Percentiles rank a stretch among this genome's conserved stretches.
Evolutionary conservation across 2,888 invertebrate genomes (phyloP).

Genomic region (Didymodactylos carnosus): DNA sequence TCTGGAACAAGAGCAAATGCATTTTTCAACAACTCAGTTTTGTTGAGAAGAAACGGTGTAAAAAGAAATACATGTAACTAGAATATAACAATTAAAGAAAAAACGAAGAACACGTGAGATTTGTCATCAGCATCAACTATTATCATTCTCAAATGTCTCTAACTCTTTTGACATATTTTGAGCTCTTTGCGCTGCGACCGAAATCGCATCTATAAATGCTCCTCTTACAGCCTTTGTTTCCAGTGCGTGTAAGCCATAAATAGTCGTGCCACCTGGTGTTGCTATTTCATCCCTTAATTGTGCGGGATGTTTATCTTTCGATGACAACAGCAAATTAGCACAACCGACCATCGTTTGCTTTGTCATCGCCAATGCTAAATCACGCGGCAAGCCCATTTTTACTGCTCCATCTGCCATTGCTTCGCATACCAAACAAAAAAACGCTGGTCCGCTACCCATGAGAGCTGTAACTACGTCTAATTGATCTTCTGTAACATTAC

Average conservation of each 20-base stretch:
- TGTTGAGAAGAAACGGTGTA: too few species aligned
- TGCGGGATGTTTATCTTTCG: slow-evolving; percentile 61
- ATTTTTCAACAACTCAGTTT: too few species aligned
- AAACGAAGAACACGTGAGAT: too few species aligned
- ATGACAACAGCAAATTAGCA: slow-evolving; percentile 65
- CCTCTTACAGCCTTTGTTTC: slow-evolving; percentile 64
- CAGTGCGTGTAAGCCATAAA: slow-evolving; percentile 64
- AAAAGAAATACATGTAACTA: too few species aligned
- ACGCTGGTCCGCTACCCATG: neutral
- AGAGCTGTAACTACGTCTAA: neutral
- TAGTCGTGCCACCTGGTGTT: slow-evolving; percentile 72
- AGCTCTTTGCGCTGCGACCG: slow-evolving; percentile 51
- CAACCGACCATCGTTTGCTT: slow-evolving; percentile 64
- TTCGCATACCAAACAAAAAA: slow-evolving; percentile 52
- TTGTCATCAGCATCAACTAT: too few species aligned
- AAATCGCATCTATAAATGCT: slow-evolving; percentile 69
- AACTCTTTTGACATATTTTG: slow-evolving; percentile 15
- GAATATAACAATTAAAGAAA: too few species aligned
- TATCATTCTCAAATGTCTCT: too few species aligned
- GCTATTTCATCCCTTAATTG: slow-evolving; percentile 77
- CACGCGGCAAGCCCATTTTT: slow-evolving; percentile 71
- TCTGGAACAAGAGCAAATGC: too few species aligned
- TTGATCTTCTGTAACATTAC: neutral
- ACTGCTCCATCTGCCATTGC: slow-evolving; percentile 85
- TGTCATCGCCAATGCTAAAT: slow-evolving; percentile 62